Conservation (phyloP, 2,113 vertebrate genomes). For the Sigmodon hispidus region DNA sequence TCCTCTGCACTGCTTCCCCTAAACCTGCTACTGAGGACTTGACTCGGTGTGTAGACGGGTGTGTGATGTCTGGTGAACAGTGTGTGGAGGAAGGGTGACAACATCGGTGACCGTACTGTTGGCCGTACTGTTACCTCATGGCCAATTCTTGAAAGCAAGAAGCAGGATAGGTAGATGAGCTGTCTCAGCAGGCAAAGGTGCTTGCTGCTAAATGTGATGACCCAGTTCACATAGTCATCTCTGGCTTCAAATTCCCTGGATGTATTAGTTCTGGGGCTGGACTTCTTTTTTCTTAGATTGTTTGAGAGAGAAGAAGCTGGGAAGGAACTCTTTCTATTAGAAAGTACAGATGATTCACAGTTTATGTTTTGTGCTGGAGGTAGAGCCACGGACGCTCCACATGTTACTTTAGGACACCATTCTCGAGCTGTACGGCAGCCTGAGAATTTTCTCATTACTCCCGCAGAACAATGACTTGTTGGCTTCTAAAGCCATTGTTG, state of each 20-base stretch:
- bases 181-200: background rate
- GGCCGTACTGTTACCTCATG: background rate
- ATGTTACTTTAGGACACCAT: background rate
- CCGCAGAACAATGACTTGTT: background rate
- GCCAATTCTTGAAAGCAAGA: background rate
- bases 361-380: background rate
- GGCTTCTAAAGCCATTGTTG: background rate
- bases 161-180: background rate
- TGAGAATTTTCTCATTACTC: background rate
- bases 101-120: rapidly evolving
- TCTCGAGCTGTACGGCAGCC: background rate
- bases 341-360: background rate
- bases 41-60: rapidly evolving
- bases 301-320: background rate
- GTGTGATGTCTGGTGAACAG: too few relatives aligned
- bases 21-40: background rate
- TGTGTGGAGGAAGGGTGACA: background rate
- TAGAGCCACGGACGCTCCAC: background rate
- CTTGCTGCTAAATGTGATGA: background rate
- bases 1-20: background rate
- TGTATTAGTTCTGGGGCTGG: background rate
- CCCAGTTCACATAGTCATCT: background rate
- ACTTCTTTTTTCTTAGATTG: background rate
- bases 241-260: background rate
- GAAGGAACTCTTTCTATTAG: background rate